Base-by-base conservation (phyloP, 2,888 invertebrate genomes). In the Trissoscelio sp. region DNA sequence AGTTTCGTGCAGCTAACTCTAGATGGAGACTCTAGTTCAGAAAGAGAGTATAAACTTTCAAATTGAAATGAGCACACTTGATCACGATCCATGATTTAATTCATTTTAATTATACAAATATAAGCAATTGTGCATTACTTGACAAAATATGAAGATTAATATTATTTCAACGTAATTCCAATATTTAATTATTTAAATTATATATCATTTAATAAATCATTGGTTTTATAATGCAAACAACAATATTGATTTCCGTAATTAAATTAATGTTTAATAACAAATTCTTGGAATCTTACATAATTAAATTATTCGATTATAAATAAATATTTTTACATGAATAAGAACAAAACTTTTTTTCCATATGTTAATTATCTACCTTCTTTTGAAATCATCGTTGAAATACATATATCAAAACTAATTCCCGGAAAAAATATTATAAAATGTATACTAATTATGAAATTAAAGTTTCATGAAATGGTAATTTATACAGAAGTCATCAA, bases 11-110 rank as follows among this genome's bases (percentile, higher is more conserved):
- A n/a, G 7, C n/a, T 2, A 5, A 11, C 7, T 37, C 9, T 34
- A 69, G 69, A 69, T 69, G 69, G 69, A 31, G 69, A 22, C 34
- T 31, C 34, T 16, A 57, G 46, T 57, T 34, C 57, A 37, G 6
- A 18, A n/a, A 18, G 39, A 22, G 67, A 24, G 18, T 22, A 37
- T 9, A 46, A 3, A 31, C 14, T 31, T 16, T 46, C 46, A 46
- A 11, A 20, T 20, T 11, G 46, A 14, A 20, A 1, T 11, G 20
- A 18, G 22, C 18, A 5, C 20, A 46, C 9, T n/a, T 18, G 14
- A 7, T 24, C 24, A 24, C n/a, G n/a, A n/a, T n/a, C n/a, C n/a
- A n/a, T n/a, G n/a, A n/a, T n/a, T n/a, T n/a, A n/a, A n/a, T n/a
- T n/a, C n/a, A n/a, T n/a, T n/a, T n/a, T n/a, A n/a, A n/a, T n/a